Base-by-base conservation (phyloP, 2,113 vertebrate species). In the Carollia perspicillata region DNA sequence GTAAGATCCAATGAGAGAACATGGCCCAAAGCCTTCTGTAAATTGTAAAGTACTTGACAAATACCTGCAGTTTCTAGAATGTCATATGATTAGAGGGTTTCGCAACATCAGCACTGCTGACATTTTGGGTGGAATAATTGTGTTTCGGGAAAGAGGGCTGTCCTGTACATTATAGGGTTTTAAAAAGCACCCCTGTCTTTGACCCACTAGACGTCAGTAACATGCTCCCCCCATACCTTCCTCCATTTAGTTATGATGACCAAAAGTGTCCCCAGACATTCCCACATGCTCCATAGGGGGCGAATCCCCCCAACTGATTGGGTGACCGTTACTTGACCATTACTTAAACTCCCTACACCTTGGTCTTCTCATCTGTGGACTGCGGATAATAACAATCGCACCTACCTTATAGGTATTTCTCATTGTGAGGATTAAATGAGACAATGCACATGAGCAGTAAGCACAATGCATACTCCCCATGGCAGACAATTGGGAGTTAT, bases 41-140 rank as follows among this genome's bases (percentile, higher is more conserved):
- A 93, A 95, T 91, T 96, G 91, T 95, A 93, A 94, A 90, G 65
- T 69, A 40, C 40, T 95, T 87, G 84, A 37, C 65, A 97, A 93
- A 80, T 93, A 91, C 47, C 92, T 88, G 30, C 8, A 8, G 16
- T 84, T 94, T 94, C 75, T 75, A 83, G 69, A 92, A 42, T 86
- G 47, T 66, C 33, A 72, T 60, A 28, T 92, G 69, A 90, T 47
- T 65, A 44, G 30, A 91, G 78, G 23, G 3, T 78, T 90, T 96
- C 44, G 60, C 35, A 83, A 30, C 26, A 20, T 69, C 5, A 47
- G 13, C 22, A 35, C 84, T 84, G 63, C 88, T 93, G 49, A 75
- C 84, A 85, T 78, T 88, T 79, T 63, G 89, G 66, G 60, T 42
- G 77, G 85, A 26, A 89, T 94, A 51, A 77, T 94, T 95, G 85